Conservation (phyloP, 2,888 invertebrate genomes). For the Doris montereyensis region DNA sequence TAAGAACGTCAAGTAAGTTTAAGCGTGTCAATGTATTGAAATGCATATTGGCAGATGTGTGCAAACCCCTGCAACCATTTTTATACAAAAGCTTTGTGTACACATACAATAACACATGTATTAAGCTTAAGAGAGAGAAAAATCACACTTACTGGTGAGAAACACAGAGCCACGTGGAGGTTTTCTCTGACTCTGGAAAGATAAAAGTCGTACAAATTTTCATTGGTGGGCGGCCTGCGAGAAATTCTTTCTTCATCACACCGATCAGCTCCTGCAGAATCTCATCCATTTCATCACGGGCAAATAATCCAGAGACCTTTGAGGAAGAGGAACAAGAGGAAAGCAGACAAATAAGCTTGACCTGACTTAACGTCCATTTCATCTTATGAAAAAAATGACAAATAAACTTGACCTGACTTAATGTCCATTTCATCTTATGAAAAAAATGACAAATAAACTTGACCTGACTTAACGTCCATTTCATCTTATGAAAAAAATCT, state of each 20-base stretch:
- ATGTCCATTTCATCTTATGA: too few species aligned
- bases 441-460: too few species aligned
- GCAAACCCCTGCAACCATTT: not conserved
- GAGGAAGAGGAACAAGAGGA: too few species aligned
- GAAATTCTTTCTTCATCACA: slow-evolving; percentile 93
- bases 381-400: too few species aligned
- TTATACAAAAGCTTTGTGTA: not conserved
- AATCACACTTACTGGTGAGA: slow-evolving; percentile 89
- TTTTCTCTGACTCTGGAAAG: slow-evolving; percentile 91
- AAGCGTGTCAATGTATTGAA: too few species aligned
- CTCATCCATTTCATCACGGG: slow-evolving; percentile 95
- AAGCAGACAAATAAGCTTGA: too few species aligned
- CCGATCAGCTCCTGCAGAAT: slow-evolving; percentile 93
- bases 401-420: too few species aligned
- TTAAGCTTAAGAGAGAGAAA: too few species aligned
- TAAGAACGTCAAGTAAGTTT: too few species aligned
- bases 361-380: too few species aligned
- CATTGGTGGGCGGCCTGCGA: slow-evolving; percentile 87
- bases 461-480: too few species aligned
- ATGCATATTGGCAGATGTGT: not conserved
- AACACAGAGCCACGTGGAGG: slow-evolving; percentile 94
- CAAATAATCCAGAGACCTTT: slow-evolving; percentile 92
- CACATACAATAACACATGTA: not conserved
- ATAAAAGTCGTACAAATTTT: slow-evolving; percentile 95
- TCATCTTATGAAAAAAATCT: too few species aligned